A percentile compares a stretch with the other conserved stretches of the same genome.
Conservation (phyloP, 2,797 vertebrate genomes). For the Paguma larvata region DNA sequence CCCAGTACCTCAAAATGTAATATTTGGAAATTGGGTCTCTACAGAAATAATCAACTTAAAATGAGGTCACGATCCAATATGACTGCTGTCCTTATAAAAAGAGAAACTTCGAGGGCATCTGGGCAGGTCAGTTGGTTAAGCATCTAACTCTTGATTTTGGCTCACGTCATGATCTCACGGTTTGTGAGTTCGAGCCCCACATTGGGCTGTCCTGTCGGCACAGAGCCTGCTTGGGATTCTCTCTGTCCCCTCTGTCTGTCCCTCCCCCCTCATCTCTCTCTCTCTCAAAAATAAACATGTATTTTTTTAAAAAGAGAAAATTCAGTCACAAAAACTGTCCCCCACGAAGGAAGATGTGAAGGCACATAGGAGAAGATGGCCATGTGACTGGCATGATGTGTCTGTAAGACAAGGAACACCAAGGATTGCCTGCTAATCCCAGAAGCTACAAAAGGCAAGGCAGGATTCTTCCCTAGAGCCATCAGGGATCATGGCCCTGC, state of each 20-base stretch:
- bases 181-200: too few relatives aligned
- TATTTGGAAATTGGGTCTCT: neutral
- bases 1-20: neutral
- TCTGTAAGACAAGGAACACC: neutral
- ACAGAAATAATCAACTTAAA: neutral
- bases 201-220: too few relatives aligned
- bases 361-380: neutral
- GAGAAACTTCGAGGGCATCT: neutral
- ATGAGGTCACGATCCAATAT: neutral
- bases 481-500: neutral
- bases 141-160: too few relatives aligned
- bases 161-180: too few relatives aligned
- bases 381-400: neutral
- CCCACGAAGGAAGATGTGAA: neutral
- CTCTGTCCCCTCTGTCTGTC: too few relatives aligned
- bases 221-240: too few relatives aligned
- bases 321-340: neutral
- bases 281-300: too few relatives aligned
- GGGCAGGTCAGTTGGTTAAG: too few relatives aligned
- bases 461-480: neutral
- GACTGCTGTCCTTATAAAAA: neutral
- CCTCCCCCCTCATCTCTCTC: too few relatives aligned
- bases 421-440: neutral
- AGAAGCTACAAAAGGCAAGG: neutral
- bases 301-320: neutral